Evolutionary conservation across 2,888 invertebrate species (phyloP).

Genomic region (Hyposoter dolosus): DNA sequence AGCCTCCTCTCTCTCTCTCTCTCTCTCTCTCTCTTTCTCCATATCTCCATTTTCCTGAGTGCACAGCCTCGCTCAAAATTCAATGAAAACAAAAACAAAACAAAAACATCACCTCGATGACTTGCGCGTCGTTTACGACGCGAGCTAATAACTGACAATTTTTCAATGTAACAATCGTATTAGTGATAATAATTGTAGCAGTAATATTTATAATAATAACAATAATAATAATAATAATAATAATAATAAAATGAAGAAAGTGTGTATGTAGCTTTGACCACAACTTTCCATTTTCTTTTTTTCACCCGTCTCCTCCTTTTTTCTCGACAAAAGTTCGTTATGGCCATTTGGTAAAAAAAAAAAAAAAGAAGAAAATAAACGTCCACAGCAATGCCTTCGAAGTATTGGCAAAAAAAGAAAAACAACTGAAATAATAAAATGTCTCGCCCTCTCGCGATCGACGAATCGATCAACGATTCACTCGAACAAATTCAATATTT

Average conservation of each 20-base stretch:
- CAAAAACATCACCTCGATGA: conserved; percentile 50
- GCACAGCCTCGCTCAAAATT: conserved; percentile 66
- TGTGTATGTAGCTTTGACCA: background rate
- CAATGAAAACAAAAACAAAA: conserved; percentile 33
- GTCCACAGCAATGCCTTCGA: background rate
- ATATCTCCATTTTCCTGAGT: conserved; percentile 48
- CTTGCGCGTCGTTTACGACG: conserved; percentile 45
- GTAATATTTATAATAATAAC: conserved; percentile 30
- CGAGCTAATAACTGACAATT: conserved; percentile 44
- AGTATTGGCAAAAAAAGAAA: background rate
- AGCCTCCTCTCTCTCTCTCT: background rate
- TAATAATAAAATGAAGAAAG: background rate
- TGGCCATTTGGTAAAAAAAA: conserved; percentile 11
- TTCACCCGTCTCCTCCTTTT: conserved; percentile 18
- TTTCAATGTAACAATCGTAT: conserved; percentile 43
- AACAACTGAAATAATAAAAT: conserved; percentile 5
- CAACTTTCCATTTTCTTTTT: conserved; percentile 2
- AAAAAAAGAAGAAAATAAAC: background rate
- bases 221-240: conserved; percentile 23
- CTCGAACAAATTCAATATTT: conserved; percentile 58
- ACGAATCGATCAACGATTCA: conserved; percentile 59
- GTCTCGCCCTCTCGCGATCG: conserved; percentile 42
- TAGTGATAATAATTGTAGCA: conserved; percentile 31
- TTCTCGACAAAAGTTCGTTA: conserved; percentile 24
- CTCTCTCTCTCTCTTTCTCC: conserved; percentile 24